Conservation (phyloP, 2,888 invertebrate genomes). For the Sicus ferrugineus region DNA sequence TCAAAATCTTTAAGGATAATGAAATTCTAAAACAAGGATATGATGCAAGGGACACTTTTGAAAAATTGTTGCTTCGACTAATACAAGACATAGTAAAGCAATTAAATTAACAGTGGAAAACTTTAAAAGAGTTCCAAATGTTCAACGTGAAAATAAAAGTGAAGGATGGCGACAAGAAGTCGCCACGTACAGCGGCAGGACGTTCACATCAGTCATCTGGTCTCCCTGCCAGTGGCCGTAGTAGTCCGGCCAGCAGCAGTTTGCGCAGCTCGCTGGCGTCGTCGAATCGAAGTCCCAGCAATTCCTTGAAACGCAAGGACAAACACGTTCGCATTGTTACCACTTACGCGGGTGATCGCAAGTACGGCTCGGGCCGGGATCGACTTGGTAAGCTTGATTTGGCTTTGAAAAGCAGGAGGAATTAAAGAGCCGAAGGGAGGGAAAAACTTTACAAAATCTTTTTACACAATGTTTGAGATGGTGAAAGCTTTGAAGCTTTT, state of each 20-base stretch:
- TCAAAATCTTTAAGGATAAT: slow-evolving; percentile 1
- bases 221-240: slow-evolving; percentile 50
- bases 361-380: slow-evolving; percentile 20
- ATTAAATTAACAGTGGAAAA: slow-evolving; percentile 1
- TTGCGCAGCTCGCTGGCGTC: slow-evolving; percentile 62
- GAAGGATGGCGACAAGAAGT: slow-evolving; percentile 63
- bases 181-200: slow-evolving; percentile 57
- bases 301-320: slow-evolving; percentile 60
- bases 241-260: slow-evolving; percentile 57
- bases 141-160: slow-evolving; percentile 65
- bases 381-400: slow-evolving; percentile 30
- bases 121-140: not conserved
- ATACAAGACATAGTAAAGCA: not conserved
- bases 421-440: no score
- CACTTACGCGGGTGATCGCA: slow-evolving; percentile 48
- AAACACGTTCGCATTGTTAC: slow-evolving; percentile 64
- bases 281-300: slow-evolving; percentile 58
- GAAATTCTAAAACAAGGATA: slow-evolving; percentile 30
- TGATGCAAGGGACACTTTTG: not conserved
- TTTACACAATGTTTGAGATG: no score
- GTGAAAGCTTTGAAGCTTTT: no score
- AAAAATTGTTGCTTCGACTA: not conserved
- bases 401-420: no score
- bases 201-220: slow-evolving; percentile 40
- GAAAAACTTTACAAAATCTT: no score